These are phyloP conservation scores for Chrysemys picta DNA, from an alignment of 2,113 vertebrate genomes.

Conservation along the genomic window DNA sequence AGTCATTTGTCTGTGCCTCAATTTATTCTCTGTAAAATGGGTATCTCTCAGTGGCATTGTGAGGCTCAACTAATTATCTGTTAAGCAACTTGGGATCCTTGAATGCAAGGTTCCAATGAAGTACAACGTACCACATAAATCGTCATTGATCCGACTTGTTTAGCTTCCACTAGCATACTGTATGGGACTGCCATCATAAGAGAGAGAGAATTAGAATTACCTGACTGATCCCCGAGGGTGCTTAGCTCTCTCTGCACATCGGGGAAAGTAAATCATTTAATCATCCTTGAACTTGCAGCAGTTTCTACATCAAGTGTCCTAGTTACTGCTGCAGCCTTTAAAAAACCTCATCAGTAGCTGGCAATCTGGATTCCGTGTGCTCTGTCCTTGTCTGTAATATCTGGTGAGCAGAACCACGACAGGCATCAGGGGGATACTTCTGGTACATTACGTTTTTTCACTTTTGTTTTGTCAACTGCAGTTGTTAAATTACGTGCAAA, in stretches of 20 bases:
- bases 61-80: neutral
- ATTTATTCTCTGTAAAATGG: neutral
- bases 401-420: neutral
- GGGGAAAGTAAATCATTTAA: neutral
- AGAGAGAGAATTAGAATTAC: neutral
- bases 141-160: rapidly evolving
- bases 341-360: neutral
- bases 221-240: neutral
- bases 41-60: neutral
- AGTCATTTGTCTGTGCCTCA: neutral
- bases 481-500: neutral
- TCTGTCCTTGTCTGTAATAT: rapidly evolving
- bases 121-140: rapidly evolving
- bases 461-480: neutral
- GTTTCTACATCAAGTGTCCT: neutral
- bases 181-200: neutral
- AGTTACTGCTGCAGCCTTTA: neutral
- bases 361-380: neutral
- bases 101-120: neutral
- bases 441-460: rapidly evolving
- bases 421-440: rapidly evolving
- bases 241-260: neutral
- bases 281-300: neutral
- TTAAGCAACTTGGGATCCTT: neutral
- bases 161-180: neutral